Conservation (phyloP, 2,797 vertebrate species). For the Pseudotriccus pelzelni region DNA sequence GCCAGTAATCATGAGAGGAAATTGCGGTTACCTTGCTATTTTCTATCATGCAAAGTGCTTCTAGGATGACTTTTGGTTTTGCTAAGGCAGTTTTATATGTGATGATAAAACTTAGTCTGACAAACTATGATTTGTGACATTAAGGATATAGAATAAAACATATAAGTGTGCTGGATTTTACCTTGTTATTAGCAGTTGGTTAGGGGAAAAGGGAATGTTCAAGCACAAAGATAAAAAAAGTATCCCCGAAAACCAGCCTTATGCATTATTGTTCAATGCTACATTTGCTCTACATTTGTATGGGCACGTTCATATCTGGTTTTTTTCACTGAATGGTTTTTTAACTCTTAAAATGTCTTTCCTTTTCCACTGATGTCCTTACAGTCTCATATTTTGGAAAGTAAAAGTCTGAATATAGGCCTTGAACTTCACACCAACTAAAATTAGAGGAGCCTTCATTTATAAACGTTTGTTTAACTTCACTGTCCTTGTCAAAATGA, state of each 20-base stretch:
- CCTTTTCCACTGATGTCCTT: background rate
- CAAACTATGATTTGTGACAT: background rate
- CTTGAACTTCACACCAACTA: background rate
- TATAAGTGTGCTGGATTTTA: background rate
- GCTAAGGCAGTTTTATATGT: background rate
- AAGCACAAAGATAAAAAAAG: background rate
- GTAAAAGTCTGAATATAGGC: background rate
- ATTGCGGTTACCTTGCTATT: background rate
- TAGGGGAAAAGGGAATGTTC: background rate
- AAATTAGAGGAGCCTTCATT: background rate
- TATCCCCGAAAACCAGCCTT: background rate
- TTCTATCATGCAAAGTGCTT: background rate
- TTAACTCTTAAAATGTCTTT: background rate
- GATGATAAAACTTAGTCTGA: background rate
- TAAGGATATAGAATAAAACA: background rate
- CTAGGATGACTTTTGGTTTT: background rate
- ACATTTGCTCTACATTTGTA: background rate
- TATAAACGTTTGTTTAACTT: background rate
- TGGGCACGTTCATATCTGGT: background rate
- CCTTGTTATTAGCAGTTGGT: background rate
- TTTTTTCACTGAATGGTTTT: background rate
- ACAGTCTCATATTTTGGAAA: background rate
- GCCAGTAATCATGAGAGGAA: background rate
- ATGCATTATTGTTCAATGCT: background rate
- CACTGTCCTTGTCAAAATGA: background rate